These are phyloP conservation scores for Pterostichus niger DNA, from an alignment of 2,888 invertebrate species.

Conservation along the genomic window DNA sequence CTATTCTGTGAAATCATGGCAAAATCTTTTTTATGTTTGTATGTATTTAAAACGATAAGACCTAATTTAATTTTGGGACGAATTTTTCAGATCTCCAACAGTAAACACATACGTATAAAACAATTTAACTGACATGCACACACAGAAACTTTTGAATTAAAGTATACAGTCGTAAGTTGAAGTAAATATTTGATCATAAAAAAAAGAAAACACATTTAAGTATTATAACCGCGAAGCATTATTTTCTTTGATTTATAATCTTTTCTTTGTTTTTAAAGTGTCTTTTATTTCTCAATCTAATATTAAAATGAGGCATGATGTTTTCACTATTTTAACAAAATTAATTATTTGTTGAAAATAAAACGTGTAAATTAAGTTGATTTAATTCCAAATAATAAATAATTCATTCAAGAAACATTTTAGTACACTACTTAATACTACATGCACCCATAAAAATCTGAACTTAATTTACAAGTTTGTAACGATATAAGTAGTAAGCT, in stretches of 20 bases:
- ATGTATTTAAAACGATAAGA: too few species aligned
- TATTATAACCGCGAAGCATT: neutral
- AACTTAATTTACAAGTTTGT: conserved; percentile 28
- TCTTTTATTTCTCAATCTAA: conserved; percentile 40
- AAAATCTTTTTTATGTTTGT: too few species aligned
- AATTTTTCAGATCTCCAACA: too few species aligned
- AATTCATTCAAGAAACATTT: conserved; percentile 61
- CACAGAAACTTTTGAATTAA: neutral
- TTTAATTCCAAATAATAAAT: conserved; percentile 44
- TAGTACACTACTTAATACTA: conserved; percentile 60
- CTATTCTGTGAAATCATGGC: neutral
- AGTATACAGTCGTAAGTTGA: too few species aligned
- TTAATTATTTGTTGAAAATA: conserved; percentile 38
- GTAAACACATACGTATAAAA: too few species aligned
- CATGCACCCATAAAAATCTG: neutral
- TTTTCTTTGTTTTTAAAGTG: conserved; percentile 33
- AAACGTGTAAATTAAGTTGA: conserved; percentile 41
- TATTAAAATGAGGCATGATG: conserved; percentile 67
- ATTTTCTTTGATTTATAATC: neutral
- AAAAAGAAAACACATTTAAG: neutral
- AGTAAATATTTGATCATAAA: too few species aligned
- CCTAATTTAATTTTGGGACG: too few species aligned
- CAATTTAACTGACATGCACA: neutral
- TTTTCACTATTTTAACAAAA: conserved; percentile 60
- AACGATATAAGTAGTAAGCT: conserved; percentile 50